Base-by-base conservation (phyloP, 2,797 vertebrate genomes). In the Bryconaethiops microstoma region DNA sequence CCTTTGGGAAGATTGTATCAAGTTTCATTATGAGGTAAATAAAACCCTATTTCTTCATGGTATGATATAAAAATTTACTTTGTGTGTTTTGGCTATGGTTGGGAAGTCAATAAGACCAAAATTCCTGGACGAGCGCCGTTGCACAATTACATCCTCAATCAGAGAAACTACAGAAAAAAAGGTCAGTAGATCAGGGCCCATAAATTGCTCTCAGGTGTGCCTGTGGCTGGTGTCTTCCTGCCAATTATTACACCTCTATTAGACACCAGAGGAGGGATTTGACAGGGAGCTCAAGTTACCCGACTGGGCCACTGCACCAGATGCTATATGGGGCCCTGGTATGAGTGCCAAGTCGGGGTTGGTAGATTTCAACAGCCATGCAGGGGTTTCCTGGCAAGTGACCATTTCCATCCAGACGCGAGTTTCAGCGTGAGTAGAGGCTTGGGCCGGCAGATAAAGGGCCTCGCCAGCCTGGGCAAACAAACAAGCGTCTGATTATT, bases 401-500 rank as follows among this genome's bases (percentile, higher is more conserved):
- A 79, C 80, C 74, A 17, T 82, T 88, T 73, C 55, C 78, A 57
- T 60, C 85, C 78, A 76, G 83, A 84, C 74, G 12, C 54, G 45
- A 67, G 77, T 75, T 87, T 84, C 60, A 82, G 78, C 25, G 0
- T n/a, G 68, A 78, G 48, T 74, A 75, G 83, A 76, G 84, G 48
- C 76, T 75, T 64, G 67, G 67, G 78, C 62, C 50, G 59, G 83
- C 74, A 89, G 87, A 92, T 92, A 90, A 90, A 90, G 89, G 57
- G 89, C 86, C 86, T 87, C 85, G 88, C 90, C 80, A 55, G 87
- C 86, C 80, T 87, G 89, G 78, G 84, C 89, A 92, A 94, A 93
- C 90, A 94, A 94, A 93, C 90, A 91, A 86, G 80, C 79, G 75
- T 78, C 87, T 87, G 91, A 92, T 91, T 92, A 91, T 90, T 91